Evolutionary conservation across 2,797 vertebrate genomes (phyloP), one percentile per base, ranked within the genome.

Genomic region (Hipposideros larvatus): DNA sequence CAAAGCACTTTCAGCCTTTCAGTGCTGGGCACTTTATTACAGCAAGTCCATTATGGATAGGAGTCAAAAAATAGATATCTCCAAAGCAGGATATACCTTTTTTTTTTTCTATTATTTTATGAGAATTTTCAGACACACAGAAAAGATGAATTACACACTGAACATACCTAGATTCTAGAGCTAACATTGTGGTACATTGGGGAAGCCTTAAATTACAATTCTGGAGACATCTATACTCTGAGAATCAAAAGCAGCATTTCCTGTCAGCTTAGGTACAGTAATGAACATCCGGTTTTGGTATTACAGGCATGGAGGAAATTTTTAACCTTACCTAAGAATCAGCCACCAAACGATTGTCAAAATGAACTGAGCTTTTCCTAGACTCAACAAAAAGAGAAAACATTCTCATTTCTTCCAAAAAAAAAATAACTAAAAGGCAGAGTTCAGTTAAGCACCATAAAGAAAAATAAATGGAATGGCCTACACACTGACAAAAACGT

Each of bases 361-460:
- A 80, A 94, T 37, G 34, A 95, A 90, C 5, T 31, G 37, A 73
- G 22, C 13, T 68, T 93, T 83, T 93, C 89, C 90, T 91, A 66
- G 57, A 94, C 61, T 87, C 65, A 86, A 18, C 46, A 80, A 77
- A 87, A 74, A 84, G 10, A 96, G 2, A 93, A 75, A 92, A 84
- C 15, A 92, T 16, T 78, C 43, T 78, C 80, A 90, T 57, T 87
- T 91, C 87, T 83, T 46, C 55, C 71, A 90, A 88, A 95, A 51
- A 95, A 51, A 87, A 96, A 95, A 70, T 13, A 94, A 89, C 37
- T 68, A 22, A 41, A 91, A 93, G 55, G 86, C 16, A 68, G 5
- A 82, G 19, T 37, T 83, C 66, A 78, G 55, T 85, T 71, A 86
- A 57, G 68, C 14, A 94, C 21, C 26, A 91, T 28, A 26, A 59